Base-by-base conservation (phyloP, 2,888 invertebrate genomes). In the Cataglyphis cursor region DNA sequence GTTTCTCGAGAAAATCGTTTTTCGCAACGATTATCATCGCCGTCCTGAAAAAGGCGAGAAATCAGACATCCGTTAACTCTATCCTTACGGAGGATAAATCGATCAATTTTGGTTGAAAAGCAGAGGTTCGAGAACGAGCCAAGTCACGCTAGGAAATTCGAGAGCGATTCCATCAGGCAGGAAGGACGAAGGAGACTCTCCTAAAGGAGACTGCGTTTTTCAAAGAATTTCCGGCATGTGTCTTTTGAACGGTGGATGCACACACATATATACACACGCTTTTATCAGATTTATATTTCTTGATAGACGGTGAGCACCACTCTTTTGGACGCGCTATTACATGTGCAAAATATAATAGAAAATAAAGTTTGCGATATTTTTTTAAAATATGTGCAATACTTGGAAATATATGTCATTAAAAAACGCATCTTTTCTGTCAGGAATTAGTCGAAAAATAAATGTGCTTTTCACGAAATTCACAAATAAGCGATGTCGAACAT, bases 141-240 rank as follows among this genome's bases (percentile, higher is more conserved):
- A 86, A 86, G 83, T 89, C 87, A 83, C 83, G 86, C 84, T 87
- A 85, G 88, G 90, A 90, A 92, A 92, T 90, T 90, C 87, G 88
- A 91, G 91, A 89, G 86, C 87, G 85, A 84, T 85, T 83, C 62
- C 68, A 38, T 24, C 24, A 28, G 15, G 38, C 64, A 18, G 15
- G 35, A 73, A 66, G 80, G 82, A 82, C 54, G 86, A 75, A 61
- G 59, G 74, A 70, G 75, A 54, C 74, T 57, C 74, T 51, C 81
- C 72, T 76, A 44, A 44, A 44, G 15, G 81, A 75, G 62, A 70
- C 83, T 72, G 70, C 84, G 83, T 87, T 83, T 88, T 84, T 82
- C 84, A 88, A 85, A 84, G 82, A 85, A 66, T 66, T 85, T 62
- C 78, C 81, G 64, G 51, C 24, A 31, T 38, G 31, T 44, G 74